Evolutionary conservation across 2,888 invertebrate genomes (phyloP).

Genomic region (Harpalus rufipes): DNA sequence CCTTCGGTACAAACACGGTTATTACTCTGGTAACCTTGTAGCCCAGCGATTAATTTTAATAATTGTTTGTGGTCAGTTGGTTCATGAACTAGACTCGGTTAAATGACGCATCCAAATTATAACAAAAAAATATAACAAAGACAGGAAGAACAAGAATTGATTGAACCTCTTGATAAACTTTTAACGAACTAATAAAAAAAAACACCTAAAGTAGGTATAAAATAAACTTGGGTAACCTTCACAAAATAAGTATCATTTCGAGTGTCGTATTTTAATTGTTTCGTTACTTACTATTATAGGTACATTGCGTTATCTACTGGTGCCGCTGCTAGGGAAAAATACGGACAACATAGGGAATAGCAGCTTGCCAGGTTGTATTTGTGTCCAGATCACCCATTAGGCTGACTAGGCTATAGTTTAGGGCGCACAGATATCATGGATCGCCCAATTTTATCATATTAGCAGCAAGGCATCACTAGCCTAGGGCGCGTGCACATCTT

Average conservation of each 20-base stretch:
- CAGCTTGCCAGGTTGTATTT: too few relatives aligned
- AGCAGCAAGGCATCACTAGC: too few relatives aligned
- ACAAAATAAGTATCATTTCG: not conserved
- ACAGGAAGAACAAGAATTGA: conserved; percentile 50
- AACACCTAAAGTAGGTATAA: not conserved
- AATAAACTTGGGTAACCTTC: not conserved
- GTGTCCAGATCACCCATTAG: too few relatives aligned
- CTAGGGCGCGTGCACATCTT: too few relatives aligned
- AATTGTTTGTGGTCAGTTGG: conserved; percentile 53
- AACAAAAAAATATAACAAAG: conserved; percentile 52
- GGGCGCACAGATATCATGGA: too few relatives aligned
- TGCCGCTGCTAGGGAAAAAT: too few relatives aligned
- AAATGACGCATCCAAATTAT: conserved; percentile 54
- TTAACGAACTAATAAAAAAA: not conserved
- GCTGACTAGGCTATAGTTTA: too few relatives aligned
- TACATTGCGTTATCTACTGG: too few relatives aligned
- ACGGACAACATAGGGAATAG: too few relatives aligned
- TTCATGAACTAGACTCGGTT: conserved; percentile 52
- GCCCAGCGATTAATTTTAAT: conserved; percentile 38
- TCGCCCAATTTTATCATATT: too few relatives aligned
- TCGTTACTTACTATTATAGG: too few relatives aligned
- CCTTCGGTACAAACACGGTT: conserved; percentile 38
- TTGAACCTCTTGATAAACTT: conserved; percentile 33
- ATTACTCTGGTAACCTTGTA: conserved; percentile 44
- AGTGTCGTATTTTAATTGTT: too few relatives aligned